These are phyloP conservation scores for Eucera pruinosa DNA, from an alignment of 2,888 invertebrate genomes.

Conservation along the genomic window DNA sequence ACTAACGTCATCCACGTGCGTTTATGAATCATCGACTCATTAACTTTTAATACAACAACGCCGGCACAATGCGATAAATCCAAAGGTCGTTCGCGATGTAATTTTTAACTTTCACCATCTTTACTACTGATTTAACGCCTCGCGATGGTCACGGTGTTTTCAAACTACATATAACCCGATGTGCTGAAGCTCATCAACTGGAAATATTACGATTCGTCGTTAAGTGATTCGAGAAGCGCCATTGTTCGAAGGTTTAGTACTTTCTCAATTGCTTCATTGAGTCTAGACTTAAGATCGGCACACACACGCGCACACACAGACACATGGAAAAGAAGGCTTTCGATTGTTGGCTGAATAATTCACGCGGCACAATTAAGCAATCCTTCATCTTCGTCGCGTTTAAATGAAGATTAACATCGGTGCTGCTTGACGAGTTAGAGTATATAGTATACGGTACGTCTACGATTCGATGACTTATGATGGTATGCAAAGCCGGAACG, in stretches of 20 bases:
- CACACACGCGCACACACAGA: too few relatives aligned
- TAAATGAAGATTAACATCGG: background rate
- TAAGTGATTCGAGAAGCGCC: background rate
- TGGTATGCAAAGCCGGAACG: constrained; percentile 23
- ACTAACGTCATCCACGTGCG: background rate
- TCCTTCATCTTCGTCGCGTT: background rate
- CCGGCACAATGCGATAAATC: too few relatives aligned
- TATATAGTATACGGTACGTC: too few relatives aligned
- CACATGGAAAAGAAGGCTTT: too few relatives aligned
- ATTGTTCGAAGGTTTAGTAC: constrained; percentile 6
- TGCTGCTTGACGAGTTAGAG: background rate
- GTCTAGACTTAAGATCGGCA: background rate
- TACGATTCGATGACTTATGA: too few relatives aligned
- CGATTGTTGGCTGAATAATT: constrained; percentile 3
- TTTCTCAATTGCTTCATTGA: background rate
- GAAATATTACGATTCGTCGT: constrained; percentile 1
- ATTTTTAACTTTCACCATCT: background rate
- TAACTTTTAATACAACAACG: too few relatives aligned
- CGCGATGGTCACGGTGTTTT: background rate
- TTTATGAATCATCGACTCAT: background rate
- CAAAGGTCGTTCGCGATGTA: background rate
- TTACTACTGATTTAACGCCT: background rate
- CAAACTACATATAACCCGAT: too few relatives aligned
- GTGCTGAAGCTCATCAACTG: background rate
- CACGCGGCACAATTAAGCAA: constrained; percentile 13